Percentiles rank a stretch among this genome's conserved stretches.
These are phyloP conservation scores for Tiaroga cobitis DNA, from an alignment of 2,797 vertebrate genomes.

Conservation along the genomic window DNA sequence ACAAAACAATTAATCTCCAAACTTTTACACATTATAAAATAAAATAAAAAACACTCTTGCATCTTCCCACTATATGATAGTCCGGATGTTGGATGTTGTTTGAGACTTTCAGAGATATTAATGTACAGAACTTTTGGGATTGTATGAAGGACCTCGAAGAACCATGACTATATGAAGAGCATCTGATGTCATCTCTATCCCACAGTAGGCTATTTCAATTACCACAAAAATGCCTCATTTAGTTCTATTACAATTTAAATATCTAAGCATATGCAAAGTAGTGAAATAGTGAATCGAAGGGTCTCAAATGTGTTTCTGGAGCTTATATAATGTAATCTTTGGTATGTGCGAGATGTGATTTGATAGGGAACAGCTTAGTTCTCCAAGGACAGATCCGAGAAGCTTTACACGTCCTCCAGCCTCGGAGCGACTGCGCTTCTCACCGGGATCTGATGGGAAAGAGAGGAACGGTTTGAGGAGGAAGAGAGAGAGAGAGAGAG, in stretches of 20 bases:
- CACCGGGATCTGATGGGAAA: slow-evolving; percentile 63
- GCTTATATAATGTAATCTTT: background rate
- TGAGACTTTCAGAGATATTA: too few relatives aligned
- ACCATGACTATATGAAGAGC: background rate
- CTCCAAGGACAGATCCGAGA: slow-evolving; percentile 21
- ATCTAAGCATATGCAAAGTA: background rate
- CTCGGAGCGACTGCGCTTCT: slow-evolving; percentile 44
- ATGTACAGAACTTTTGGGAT: too few relatives aligned
- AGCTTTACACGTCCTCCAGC: background rate
- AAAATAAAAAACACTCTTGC: too few relatives aligned
- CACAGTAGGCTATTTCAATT: background rate
- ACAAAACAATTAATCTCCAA: too few relatives aligned
- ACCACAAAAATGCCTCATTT: background rate
- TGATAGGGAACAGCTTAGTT: background rate
- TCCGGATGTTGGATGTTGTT: too few relatives aligned
- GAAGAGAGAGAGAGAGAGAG: slow-evolving; percentile 41
- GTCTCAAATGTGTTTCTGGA: background rate
- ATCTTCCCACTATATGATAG: too few relatives aligned
- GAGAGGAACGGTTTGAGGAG: slow-evolving; percentile 17
- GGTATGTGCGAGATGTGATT: background rate
- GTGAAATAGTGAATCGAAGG: background rate
- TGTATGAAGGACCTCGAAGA: too few relatives aligned
- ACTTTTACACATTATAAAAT: too few relatives aligned
- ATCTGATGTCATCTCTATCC: background rate
- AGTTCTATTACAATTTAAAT: background rate